Evolutionary conservation across 2,888 invertebrate species (phyloP), one percentile per base, ranked within the genome.

Genomic region (Heteromyza rotundicornis): DNA sequence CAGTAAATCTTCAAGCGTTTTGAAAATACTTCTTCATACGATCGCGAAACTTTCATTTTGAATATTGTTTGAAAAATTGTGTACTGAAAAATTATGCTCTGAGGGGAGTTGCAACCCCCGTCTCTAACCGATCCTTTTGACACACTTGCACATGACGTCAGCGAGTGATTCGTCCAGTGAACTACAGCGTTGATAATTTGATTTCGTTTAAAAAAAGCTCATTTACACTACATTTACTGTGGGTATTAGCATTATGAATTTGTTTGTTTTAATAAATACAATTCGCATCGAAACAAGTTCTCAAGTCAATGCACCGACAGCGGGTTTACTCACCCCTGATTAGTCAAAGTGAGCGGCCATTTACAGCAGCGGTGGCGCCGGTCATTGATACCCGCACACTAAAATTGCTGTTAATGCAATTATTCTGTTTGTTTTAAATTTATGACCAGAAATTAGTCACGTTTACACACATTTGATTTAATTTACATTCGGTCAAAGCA

Each of bases 151-250:
- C 8, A 27, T 40, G 40, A 40, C 8, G 40, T 40, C 2, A 10
- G 40, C n/a, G 3, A 40, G n/a, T n/a, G 40, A 2, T 27, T 27
- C 40, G 12, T 2, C 16, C 40, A n/a, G 40, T 40, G 32, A 5
- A 32, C 40, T n/a, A 7, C 10, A 40, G 8, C 40, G 40, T n/a
- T 40, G n/a, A 40, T 10, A n/a, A 40, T 2, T 40, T 68, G 68
- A 68, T 72, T 70, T 68, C 68, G 49, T 65, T 67, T n/a, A n/a
- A n/a, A n/a, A n/a, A n/a, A n/a, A n/a, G n/a, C n/a, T n/a, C 65
- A 65, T 72, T 73, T 67, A 69, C 73, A 75, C 70, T 72, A 71
- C 71, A 72, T 74, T 75, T 73, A 73, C 70, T 74, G 73, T 68
- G 72, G 72, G 70, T 74, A 60, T 27, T 27, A n/a, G n/a, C n/a